Percentiles rank a stretch among this genome's conserved stretches.
phyloP scores from a whole-genome alignment of 1,140 invertebrate genomes.

The Chymomyza costata region DNA sequence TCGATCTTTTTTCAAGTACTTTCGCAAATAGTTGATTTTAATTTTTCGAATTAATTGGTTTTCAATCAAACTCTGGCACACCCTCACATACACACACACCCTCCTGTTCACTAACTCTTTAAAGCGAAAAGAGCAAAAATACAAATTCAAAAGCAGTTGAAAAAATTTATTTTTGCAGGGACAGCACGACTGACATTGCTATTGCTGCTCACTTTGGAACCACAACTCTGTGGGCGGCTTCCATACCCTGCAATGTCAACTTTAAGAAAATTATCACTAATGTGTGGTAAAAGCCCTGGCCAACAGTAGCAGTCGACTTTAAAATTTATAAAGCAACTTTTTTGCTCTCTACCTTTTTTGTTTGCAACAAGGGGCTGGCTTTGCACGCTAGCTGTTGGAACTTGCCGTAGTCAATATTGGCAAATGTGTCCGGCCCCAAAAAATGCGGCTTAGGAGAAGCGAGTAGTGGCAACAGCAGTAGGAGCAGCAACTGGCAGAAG shows the following conservation, averaged over 20 bases:
- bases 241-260: slow-evolving; percentile 50
- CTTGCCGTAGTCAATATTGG: slow-evolving; percentile 62
- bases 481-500: slow-evolving; percentile 17
- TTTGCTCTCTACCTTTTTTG: too few species aligned
- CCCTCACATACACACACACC: too few species aligned
- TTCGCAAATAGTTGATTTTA: slow-evolving; percentile 72
- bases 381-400: neutral
- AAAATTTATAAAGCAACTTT: too few species aligned
- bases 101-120: neutral
- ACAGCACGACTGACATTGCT: too few species aligned
- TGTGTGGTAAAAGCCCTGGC: slow-evolving; percentile 62
- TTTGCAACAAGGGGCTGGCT: slow-evolving; percentile 14
- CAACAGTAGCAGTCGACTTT: slow-evolving; percentile 29
- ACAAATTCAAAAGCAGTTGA: too few species aligned
- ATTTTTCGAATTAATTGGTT: slow-evolving; percentile 72
- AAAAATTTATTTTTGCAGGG: too few species aligned
- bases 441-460: slow-evolving; percentile 58
- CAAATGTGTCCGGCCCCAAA: slow-evolving; percentile 51
- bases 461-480: slow-evolving; percentile 1
- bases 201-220: too few species aligned
- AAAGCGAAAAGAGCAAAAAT: slow-evolving; percentile 1
- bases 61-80: too few species aligned
- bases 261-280: slow-evolving; percentile 74
- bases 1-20: slow-evolving; percentile 63
- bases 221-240: neutral